Evolutionary conservation across 2,888 invertebrate species (phyloP).

Genomic region (Cerastoderma edule): DNA sequence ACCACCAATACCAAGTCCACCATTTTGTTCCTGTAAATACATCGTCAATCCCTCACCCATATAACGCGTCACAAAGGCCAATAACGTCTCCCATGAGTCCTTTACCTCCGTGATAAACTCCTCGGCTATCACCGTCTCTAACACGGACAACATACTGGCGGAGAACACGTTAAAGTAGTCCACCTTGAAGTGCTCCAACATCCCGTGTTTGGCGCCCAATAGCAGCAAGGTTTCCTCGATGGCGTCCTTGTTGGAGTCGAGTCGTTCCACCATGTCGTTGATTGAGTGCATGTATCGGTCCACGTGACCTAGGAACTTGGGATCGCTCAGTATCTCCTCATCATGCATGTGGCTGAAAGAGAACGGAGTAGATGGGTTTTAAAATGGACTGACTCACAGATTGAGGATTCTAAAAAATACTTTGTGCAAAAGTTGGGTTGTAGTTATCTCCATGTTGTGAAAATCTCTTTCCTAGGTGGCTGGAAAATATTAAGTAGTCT

Average conservation of each 20-base stretch:
- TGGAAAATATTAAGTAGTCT: no score
- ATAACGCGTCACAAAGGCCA: slow-evolving; percentile 69
- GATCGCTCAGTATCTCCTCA: slow-evolving; percentile 60
- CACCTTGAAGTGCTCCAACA: slow-evolving; percentile 69
- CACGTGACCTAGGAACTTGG: slow-evolving; percentile 68
- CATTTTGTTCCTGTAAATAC: slow-evolving; percentile 47
- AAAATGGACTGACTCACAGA: background rate
- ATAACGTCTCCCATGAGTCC: slow-evolving; percentile 72
- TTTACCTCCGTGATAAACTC: slow-evolving; percentile 77
- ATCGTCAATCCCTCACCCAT: slow-evolving; percentile 61
- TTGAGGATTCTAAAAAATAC: no score
- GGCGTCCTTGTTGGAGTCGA: slow-evolving; percentile 66
- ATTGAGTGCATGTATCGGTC: slow-evolving; percentile 73
- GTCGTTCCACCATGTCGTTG: slow-evolving; percentile 68
- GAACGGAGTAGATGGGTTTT: background rate
- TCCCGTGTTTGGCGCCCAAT: slow-evolving; percentile 78
- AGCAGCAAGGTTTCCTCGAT: slow-evolving; percentile 69
- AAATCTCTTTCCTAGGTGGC: no score
- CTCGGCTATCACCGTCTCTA: slow-evolving; percentile 77
- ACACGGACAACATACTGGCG: slow-evolving; percentile 73
- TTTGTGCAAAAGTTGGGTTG: no score
- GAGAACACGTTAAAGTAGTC: slow-evolving; percentile 74
- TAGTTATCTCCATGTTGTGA: no score
- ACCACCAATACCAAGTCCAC: no score
- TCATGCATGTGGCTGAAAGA: slow-evolving; percentile 57